Percentiles rank a stretch among this genome's conserved stretches.
Conservation (phyloP, 2,797 vertebrate species). For the Acanthiza pusilla region DNA sequence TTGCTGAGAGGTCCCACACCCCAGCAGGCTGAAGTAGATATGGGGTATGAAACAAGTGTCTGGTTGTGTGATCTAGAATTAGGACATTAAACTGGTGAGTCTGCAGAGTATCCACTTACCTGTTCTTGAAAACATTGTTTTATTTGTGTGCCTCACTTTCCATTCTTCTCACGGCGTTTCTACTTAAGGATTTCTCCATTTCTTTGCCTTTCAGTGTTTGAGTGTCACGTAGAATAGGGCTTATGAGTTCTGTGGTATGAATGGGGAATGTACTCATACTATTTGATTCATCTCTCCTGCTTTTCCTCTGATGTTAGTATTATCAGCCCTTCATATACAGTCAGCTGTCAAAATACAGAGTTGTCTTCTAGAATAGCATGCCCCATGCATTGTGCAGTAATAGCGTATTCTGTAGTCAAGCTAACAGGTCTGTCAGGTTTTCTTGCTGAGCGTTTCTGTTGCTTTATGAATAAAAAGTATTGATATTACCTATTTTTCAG, state of each 20-base stretch:
- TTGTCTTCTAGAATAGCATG: not conserved
- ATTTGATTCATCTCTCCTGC: not conserved
- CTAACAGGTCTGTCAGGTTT: not conserved
- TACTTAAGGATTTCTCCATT: not conserved
- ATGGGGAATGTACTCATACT: fast-evolving
- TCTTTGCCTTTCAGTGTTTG: not conserved
- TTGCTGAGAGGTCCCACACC: not conserved
- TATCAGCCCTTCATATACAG: not conserved
- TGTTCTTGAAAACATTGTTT: not conserved
- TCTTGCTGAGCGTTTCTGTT: not conserved
- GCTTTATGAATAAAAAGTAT: not conserved
- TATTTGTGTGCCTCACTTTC: not conserved
- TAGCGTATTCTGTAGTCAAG: not conserved
- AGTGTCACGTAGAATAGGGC: not conserved
- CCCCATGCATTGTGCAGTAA: not conserved
- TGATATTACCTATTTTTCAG: not conserved
- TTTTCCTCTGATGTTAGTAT: not conserved
- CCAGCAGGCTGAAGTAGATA: not conserved
- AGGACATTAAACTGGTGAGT: not conserved
- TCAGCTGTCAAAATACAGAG: not conserved
- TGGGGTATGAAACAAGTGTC: not conserved
- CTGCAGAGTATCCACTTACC: not conserved
- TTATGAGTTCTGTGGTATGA: not conserved
- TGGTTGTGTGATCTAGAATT: not conserved
- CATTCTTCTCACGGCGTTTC: not conserved